Percentiles rank a stretch among this genome's conserved stretches.
Evolutionary conservation across 2,113 vertebrate species (phyloP).

Genomic region (Cheilinus undulatus): DNA sequence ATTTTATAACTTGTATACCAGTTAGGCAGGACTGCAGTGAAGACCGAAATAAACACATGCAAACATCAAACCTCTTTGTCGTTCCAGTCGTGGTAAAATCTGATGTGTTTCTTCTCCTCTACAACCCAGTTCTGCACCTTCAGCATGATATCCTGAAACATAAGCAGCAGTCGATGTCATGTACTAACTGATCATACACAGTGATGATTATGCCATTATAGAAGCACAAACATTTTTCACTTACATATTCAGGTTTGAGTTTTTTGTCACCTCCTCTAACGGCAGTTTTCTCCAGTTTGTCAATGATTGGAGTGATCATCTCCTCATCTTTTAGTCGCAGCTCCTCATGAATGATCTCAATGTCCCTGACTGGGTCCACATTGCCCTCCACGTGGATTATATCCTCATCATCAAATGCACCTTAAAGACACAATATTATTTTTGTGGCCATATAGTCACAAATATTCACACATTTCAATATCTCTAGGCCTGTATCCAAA

Average conservation of each 20-base stretch:
- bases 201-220: neutral
- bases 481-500: neutral
- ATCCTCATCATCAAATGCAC: constrained; percentile 98
- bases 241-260: constrained; percentile 98
- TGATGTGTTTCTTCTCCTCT: constrained; percentile 96
- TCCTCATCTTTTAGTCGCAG: constrained; percentile 98
- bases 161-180: constrained; percentile 33
- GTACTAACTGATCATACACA: constrained; percentile 57
- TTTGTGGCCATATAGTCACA: neutral
- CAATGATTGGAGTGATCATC: constrained; percentile 90
- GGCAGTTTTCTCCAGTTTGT: constrained; percentile 97
- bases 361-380: constrained; percentile 95
- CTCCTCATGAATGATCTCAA: constrained; percentile 92
- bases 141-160: constrained; percentile 92
- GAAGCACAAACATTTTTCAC: constrained; percentile 34
- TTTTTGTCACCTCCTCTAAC: constrained; percentile 97
- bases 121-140: constrained; percentile 96
- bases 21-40: no score
- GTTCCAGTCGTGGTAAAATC: constrained; percentile 97
- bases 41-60: no score
- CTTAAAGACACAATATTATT: constrained; percentile 44
- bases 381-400: constrained; percentile 97
- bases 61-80: constrained; percentile 93
- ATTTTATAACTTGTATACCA: no score
- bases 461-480: neutral